These are phyloP conservation scores for Perca fluviatilis DNA, from an alignment of 2,113 vertebrate genomes.

Conservation along the genomic window DNA sequence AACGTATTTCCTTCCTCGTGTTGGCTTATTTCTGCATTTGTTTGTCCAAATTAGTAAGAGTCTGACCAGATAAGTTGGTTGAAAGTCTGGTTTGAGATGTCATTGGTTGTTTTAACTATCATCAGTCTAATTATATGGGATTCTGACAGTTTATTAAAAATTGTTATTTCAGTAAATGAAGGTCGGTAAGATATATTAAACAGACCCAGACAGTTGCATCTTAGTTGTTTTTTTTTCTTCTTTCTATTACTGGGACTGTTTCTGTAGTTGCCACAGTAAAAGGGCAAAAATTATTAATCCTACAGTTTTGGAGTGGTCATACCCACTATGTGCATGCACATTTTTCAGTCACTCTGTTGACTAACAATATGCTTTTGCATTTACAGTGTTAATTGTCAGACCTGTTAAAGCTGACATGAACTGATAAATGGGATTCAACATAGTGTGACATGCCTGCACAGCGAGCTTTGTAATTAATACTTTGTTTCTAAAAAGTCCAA, in stretches of 20 bases:
- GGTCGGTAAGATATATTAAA: neutral
- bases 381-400: slow-evolving; percentile 5
- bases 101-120: neutral
- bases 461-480: slow-evolving; percentile 11
- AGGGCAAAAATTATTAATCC: neutral
- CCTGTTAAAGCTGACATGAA: neutral
- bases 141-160: neutral
- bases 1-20: neutral
- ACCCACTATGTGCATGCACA: neutral
- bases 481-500: slow-evolving; percentile 41
- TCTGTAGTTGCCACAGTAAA: neutral
- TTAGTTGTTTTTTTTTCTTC: neutral
- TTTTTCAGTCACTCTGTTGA: neutral
- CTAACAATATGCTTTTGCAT: neutral
- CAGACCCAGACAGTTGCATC: neutral
- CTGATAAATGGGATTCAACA: slow-evolving; percentile 18
- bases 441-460: neutral
- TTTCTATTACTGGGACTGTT: neutral
- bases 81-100: neutral
- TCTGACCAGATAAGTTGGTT: neutral
- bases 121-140: neutral
- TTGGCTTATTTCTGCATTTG: neutral
- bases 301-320: neutral
- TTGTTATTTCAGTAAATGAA: neutral
- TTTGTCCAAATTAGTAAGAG: neutral